Conservation (phyloP, 2,888 invertebrate species). For the Formica aserva region DNA sequence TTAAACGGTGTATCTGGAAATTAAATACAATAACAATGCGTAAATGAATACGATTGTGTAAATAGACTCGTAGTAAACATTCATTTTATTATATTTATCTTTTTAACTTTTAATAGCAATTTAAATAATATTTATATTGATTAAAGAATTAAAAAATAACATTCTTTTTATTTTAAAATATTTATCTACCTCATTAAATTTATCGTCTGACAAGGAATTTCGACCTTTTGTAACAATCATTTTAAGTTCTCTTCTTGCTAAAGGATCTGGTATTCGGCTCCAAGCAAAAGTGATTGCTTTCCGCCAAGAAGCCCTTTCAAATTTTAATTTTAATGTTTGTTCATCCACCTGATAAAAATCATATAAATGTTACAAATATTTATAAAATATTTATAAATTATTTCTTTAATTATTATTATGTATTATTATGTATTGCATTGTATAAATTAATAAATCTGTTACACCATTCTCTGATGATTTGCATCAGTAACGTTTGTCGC, state of each 20-base stretch:
- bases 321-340: conserved; percentile 90
- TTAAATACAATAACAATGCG: background rate
- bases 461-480: conserved; percentile 90
- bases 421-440: background rate
- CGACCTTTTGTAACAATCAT: conserved; percentile 91
- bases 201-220: conserved; percentile 91
- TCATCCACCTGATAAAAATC: conserved; percentile 87
- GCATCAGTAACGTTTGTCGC: conserved; percentile 92
- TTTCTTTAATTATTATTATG: background rate
- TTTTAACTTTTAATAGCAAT: background rate
- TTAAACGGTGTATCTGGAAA: conserved; percentile 90
- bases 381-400: background rate
- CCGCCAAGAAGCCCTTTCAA: conserved; percentile 92
- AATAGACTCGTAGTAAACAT: background rate
- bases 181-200: conserved; percentile 89
- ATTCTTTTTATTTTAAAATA: background rate
- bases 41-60: background rate
- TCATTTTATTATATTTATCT: background rate
- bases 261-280: conserved; percentile 89
- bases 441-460: conserved; percentile 7
- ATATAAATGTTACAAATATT: background rate
- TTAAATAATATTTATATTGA: background rate
- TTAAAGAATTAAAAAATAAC: background rate
- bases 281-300: conserved; percentile 91
- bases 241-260: conserved; percentile 90